These are phyloP conservation scores for Wiebesia pumilae DNA, from an alignment of 1,140 invertebrate species.

Conservation along the genomic window DNA sequence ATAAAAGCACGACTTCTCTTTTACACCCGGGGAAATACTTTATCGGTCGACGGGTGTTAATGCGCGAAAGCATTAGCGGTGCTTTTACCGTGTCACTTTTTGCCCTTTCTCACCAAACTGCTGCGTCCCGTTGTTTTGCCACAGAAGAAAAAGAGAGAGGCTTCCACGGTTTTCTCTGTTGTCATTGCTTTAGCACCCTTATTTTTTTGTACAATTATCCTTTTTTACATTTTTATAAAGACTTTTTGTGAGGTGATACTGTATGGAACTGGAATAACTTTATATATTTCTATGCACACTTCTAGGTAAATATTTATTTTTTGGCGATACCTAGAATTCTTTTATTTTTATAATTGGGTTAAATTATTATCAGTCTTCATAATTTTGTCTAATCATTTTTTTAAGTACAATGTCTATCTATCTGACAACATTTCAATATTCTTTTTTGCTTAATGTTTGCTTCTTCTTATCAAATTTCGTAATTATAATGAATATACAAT, in stretches of 20 bases:
- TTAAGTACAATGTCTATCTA: background rate
- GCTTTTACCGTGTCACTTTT: conserved; percentile 69
- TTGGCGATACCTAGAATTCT: background rate
- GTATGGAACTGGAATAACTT: background rate
- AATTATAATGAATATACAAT: too few species aligned
- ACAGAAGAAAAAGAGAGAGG: too few species aligned
- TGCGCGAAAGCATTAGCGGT: conserved; percentile 72
- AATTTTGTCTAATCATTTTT: background rate
- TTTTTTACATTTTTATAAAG: background rate
- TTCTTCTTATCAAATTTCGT: too few species aligned
- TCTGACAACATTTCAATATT: too few species aligned
- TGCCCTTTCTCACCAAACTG: conserved; percentile 46
- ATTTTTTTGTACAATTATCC: background rate
- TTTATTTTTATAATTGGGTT: background rate
- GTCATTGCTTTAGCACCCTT: background rate
- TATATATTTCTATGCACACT: background rate
- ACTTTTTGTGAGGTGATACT: conserved; percentile 3
- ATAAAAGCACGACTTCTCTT: background rate
- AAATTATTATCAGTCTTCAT: background rate
- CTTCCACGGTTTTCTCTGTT: background rate
- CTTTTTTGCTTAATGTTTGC: too few species aligned
- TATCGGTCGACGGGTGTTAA: conserved; percentile 71
- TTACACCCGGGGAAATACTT: conserved; percentile 65
- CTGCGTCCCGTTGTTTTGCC: conserved; percentile 2
- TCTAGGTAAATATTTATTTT: background rate